phyloP scores from a whole-genome alignment of 2,797 vertebrate genomes.

The Pempheris klunzingeri region DNA sequence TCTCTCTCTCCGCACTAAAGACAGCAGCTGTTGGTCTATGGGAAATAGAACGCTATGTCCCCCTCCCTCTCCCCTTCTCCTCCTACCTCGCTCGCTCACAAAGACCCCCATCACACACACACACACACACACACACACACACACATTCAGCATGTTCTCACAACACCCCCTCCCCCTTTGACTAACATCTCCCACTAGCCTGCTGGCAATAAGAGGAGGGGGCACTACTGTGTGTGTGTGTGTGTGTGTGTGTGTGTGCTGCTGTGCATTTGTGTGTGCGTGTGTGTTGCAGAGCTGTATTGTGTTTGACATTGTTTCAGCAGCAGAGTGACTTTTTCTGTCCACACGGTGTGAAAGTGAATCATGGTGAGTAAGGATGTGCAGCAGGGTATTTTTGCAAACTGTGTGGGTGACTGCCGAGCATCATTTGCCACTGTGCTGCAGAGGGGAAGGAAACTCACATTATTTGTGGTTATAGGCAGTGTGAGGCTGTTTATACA shows the following conservation, averaged over 20 bases:
- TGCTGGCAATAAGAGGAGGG: conserved; percentile 74
- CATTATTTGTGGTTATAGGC: conserved; percentile 54
- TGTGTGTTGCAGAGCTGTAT: conserved; percentile 55
- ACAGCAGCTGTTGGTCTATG: conserved; percentile 85
- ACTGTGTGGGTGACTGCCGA: conserved; percentile 75
- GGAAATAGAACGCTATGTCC: conserved; percentile 84
- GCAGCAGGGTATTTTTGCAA: conserved; percentile 75
- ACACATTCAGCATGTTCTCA: conserved; percentile 74
- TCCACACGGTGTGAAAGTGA: conserved; percentile 72
- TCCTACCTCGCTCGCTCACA: conserved; percentile 80
- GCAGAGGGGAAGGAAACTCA: conserved; percentile 57
- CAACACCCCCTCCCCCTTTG: conserved; percentile 82
- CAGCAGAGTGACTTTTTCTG: conserved; percentile 70
- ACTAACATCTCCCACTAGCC: conserved; percentile 82
- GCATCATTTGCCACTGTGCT: conserved; percentile 55
- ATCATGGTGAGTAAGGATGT: conserved; percentile 70
- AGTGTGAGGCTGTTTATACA: conserved; percentile 17
- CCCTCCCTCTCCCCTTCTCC: conserved; percentile 73
- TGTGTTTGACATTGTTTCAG: conserved; percentile 79
- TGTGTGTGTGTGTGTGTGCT: conserved; percentile 53
- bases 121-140: conserved; percentile 46
- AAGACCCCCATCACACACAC: conserved; percentile 79
- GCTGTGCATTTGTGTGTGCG: conserved; percentile 52
- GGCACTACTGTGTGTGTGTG: conserved; percentile 56
- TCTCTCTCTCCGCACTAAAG: conserved; percentile 78